These are phyloP conservation scores for Channa argus DNA, from an alignment of 2,113 vertebrate species.

Conservation along the genomic window DNA sequence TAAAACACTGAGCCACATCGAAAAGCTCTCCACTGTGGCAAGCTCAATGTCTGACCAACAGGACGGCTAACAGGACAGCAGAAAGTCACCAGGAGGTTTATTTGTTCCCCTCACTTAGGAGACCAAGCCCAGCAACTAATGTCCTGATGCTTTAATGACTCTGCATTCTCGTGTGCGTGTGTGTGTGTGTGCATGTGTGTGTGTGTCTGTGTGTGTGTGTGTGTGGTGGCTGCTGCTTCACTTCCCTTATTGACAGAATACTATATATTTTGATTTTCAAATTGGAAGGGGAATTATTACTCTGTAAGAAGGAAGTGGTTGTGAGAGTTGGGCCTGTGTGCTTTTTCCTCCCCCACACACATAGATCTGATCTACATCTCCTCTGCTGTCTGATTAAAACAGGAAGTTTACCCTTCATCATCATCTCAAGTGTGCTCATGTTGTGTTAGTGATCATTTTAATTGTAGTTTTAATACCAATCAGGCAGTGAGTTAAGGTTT, in stretches of 20 bases:
- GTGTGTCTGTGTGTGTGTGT: no score
- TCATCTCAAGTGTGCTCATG: background rate
- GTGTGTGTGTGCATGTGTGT: no score
- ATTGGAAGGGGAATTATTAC: slow-evolving; percentile 41
- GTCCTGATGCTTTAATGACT: no score
- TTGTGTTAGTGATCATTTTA: background rate
- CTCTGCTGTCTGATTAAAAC: slow-evolving; percentile 18
- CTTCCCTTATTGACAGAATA: no score
- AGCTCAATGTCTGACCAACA: background rate
- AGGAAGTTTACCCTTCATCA: background rate
- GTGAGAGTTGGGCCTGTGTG: background rate
- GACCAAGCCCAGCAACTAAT: background rate
- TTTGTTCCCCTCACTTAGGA: background rate
- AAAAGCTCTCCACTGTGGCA: slow-evolving; percentile 1
- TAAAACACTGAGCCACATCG: background rate
- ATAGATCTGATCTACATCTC: background rate
- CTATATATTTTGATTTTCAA: background rate
- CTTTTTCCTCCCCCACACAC: slow-evolving; percentile 16
- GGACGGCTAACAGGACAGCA: background rate
- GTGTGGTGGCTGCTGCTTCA: no score
- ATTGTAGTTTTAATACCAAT: no score
- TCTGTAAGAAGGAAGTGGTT: slow-evolving; percentile 54
- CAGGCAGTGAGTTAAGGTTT: no score
- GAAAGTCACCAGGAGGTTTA: background rate
- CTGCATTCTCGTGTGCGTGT: no score